Conservation (phyloP, 2,113 vertebrate genomes). For the Hystrix brachyura region DNA sequence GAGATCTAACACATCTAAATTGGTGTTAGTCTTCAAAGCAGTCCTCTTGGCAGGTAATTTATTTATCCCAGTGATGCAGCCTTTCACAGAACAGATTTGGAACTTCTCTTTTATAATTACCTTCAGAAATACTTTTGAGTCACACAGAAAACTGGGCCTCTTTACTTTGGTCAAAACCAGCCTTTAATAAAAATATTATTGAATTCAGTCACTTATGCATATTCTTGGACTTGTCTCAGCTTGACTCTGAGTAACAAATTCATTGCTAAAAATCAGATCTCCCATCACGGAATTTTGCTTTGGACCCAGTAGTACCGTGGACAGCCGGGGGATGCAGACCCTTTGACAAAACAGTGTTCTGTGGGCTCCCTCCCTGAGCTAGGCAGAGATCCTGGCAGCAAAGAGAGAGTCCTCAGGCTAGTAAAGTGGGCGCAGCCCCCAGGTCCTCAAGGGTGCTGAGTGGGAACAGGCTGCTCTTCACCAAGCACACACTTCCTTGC, state of each 20-base stretch:
- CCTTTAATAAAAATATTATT: constrained; percentile 30
- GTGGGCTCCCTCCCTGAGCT: neutral
- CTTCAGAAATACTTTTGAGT: constrained; percentile 19
- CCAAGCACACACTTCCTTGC: constrained; percentile 81
- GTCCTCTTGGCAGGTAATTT: neutral
- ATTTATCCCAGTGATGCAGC: neutral
- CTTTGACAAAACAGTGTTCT: neutral
- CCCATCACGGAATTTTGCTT: constrained; percentile 39
- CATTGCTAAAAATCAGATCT: constrained; percentile 37
- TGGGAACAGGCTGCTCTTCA: constrained; percentile 83
- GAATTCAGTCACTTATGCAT: neutral
- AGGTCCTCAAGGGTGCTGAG: constrained; percentile 78
- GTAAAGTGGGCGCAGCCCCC: neutral
- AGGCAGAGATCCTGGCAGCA: neutral
- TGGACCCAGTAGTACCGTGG: neutral
- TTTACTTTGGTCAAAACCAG: constrained; percentile 12
- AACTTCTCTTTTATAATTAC: neutral
- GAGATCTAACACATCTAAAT: constrained; percentile 39
- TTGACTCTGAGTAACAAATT: neutral
- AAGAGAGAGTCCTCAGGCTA: neutral
- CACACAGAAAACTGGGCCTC: neutral
- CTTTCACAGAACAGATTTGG: constrained; percentile 1
- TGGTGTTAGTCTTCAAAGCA: constrained; percentile 43
- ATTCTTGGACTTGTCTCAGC: neutral
- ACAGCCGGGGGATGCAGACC: neutral